Percentiles rank a stretch among this genome's conserved stretches.
phyloP scores from a whole-genome alignment of 2,797 vertebrate genomes.

The Gymnoscopelus microlampas region DNA sequence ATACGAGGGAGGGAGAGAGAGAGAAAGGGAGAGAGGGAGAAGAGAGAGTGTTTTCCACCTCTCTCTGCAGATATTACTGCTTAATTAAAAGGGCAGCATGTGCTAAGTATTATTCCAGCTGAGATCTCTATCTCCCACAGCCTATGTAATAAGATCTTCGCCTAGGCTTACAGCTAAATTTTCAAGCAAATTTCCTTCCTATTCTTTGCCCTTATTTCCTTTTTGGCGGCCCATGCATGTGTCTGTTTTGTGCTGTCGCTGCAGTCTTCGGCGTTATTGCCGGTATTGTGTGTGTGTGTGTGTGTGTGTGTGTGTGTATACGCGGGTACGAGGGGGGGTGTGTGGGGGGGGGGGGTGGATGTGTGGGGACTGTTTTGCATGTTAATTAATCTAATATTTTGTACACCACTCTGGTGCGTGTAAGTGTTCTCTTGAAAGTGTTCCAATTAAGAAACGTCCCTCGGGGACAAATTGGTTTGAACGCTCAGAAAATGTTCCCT shows the following conservation, averaged over 20 bases:
- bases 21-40: constrained; percentile 70
- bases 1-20: constrained; percentile 62
- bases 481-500: constrained; percentile 60
- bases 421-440: constrained; percentile 76
- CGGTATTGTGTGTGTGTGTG: constrained; percentile 35
- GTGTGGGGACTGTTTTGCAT: constrained; percentile 73
- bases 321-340: constrained; percentile 11
- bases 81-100: constrained; percentile 99
- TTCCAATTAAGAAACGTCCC: constrained; percentile 79
- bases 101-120: constrained; percentile 99
- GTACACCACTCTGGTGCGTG: constrained; percentile 76
- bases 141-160: constrained; percentile 94
- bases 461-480: constrained; percentile 69
- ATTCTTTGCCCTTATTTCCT: constrained; percentile 81
- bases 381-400: constrained; percentile 81
- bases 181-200: constrained; percentile 90
- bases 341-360: constrained; percentile 45
- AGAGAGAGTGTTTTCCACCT: constrained; percentile 74
- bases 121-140: constrained; percentile 91
- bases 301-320: constrained; percentile 17
- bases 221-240: constrained; percentile 54
- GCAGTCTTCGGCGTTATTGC: constrained; percentile 59
- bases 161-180: constrained; percentile 89
- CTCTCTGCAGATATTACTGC: constrained; percentile 83
- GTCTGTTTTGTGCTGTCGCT: constrained; percentile 75